Evolutionary conservation across 2,113 vertebrate genomes (phyloP).

Genomic region (Hydrochoerus hydrochaeris): DNA sequence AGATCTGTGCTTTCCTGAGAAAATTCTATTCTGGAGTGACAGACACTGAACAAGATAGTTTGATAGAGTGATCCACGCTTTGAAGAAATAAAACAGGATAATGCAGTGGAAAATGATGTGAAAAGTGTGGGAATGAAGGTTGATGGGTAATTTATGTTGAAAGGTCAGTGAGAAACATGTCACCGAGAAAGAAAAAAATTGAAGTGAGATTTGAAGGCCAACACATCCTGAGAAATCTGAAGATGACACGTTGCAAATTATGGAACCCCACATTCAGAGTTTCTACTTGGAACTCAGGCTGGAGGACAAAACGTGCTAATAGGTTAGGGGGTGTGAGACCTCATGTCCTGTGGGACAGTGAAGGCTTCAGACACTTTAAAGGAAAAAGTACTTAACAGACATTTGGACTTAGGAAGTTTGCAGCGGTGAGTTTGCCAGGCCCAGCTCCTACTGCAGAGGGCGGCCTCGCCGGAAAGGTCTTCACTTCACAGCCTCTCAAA

Average conservation of each 20-base stretch:
- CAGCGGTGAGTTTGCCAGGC: not conserved
- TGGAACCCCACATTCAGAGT: not conserved
- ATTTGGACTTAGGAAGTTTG: not conserved
- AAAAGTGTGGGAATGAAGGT: not conserved
- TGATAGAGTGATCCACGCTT: not conserved
- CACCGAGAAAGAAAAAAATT: not conserved
- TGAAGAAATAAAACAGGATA: not conserved
- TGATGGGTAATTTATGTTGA: not conserved
- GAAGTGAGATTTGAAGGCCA: not conserved
- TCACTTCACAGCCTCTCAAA: too few species aligned
- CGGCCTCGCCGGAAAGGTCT: not conserved
- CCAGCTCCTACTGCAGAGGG: not conserved
- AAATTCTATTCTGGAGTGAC: not conserved
- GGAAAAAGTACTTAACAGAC: not conserved
- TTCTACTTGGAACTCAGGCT: not conserved
- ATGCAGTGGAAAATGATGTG: not conserved
- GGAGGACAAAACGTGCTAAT: not conserved
- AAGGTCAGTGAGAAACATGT: not conserved
- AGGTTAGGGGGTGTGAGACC: fast-evolving
- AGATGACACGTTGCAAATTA: not conserved
- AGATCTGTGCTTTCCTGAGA: not conserved
- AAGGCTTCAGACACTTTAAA: not conserved
- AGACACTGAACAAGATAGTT: not conserved
- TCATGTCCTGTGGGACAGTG: not conserved
- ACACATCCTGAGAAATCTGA: not conserved